phyloP scores from a whole-genome alignment of 2,888 invertebrate species.

The Adelognathus sp. region DNA sequence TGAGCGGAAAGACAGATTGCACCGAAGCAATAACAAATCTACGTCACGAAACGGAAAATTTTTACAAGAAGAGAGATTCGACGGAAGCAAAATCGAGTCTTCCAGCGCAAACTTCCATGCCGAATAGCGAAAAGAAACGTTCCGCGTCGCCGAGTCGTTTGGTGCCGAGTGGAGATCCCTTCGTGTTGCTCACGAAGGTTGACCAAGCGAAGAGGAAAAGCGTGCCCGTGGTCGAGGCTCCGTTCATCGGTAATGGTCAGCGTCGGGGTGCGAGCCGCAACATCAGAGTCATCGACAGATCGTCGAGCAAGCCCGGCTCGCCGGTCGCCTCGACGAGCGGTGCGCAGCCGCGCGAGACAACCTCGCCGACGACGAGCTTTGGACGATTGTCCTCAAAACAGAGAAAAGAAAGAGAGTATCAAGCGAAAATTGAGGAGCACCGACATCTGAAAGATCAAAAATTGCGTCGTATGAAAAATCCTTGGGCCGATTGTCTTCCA shows the following conservation, averaged over 20 bases:
- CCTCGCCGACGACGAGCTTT: neutral
- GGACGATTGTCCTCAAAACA: constrained; percentile 48
- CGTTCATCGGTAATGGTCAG: constrained; percentile 60
- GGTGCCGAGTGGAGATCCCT: neutral
- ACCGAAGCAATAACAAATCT: neutral
- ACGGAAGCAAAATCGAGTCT: neutral
- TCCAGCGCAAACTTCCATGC: neutral
- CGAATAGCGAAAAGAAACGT: too few relatives aligned
- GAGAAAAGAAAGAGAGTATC: constrained; percentile 31
- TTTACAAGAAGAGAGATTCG: neutral
- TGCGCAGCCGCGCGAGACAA: neutral
- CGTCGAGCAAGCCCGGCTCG: neutral
- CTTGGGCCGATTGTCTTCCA: constrained; percentile 61
- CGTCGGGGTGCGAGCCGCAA: constrained; percentile 48
- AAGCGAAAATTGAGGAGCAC: constrained; percentile 50
- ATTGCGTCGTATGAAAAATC: constrained; percentile 49
- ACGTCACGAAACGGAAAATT: neutral
- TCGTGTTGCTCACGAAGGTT: constrained; percentile 19
- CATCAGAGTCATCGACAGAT: constrained; percentile 34
- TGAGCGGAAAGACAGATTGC: neutral
- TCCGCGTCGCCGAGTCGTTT: neutral
- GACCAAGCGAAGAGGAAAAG: constrained; percentile 38
- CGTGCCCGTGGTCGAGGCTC: constrained; percentile 68
- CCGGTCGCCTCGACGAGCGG: constrained; percentile 5
- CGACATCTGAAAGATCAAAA: constrained; percentile 59